Conservation (phyloP, 1,140 invertebrate genomes). For the Drosophila setifemur region DNA sequence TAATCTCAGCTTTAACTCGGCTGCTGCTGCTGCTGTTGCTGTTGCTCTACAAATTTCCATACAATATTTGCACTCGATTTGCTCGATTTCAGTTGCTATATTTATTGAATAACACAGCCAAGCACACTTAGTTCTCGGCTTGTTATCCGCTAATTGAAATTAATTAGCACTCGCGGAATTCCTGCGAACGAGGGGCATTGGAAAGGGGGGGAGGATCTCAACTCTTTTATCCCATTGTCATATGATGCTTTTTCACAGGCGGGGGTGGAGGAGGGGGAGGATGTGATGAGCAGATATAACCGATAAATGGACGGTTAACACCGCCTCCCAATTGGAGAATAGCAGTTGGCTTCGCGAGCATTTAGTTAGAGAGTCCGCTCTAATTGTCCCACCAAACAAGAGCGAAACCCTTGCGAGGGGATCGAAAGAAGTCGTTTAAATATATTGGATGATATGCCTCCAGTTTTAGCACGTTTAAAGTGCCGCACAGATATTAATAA, state of each 20-base stretch:
- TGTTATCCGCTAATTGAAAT: conserved; percentile 73
- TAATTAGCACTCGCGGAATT: conserved; percentile 64
- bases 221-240: conserved; percentile 48
- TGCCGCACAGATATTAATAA: conserved; percentile 19
- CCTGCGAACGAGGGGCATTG: conserved; percentile 19
- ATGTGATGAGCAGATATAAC: neutral
- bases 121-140: conserved; percentile 40
- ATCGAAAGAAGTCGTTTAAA: conserved; percentile 3
- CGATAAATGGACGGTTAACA: conserved; percentile 35
- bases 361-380: conserved; percentile 20
- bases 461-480: conserved; percentile 28
- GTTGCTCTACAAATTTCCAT: conserved; percentile 36
- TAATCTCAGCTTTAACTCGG: conserved; percentile 11
- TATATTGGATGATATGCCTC: conserved; percentile 28
- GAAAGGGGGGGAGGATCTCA: conserved; percentile 2
- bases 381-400: conserved; percentile 18
- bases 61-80: conserved; percentile 13
- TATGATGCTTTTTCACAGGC: conserved; percentile 44
- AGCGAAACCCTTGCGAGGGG: conserved; percentile 1
- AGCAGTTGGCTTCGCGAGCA: conserved; percentile 8
- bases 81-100: conserved; percentile 34
- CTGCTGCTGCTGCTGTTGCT: too few relatives aligned
- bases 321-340: conserved; percentile 5
- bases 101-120: conserved; percentile 16
- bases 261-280: conserved; percentile 15